Conservation (phyloP, 2,113 vertebrate species). For the Tragelaphus buxtoni region DNA sequence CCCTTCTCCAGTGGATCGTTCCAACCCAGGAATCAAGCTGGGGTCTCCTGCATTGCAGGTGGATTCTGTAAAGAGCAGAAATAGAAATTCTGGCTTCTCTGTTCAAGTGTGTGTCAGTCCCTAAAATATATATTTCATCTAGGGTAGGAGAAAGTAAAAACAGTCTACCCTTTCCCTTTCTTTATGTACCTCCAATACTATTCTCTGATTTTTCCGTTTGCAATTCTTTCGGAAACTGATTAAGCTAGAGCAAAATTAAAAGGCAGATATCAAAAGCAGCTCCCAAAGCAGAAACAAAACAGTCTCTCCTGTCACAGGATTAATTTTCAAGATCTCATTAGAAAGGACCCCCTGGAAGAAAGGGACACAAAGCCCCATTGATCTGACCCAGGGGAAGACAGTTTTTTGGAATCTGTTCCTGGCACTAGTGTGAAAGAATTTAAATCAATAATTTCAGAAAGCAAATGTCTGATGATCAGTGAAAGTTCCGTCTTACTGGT, state of each 20-base stretch:
- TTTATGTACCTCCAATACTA: background rate
- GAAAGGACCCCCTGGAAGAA: background rate
- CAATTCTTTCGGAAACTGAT: background rate
- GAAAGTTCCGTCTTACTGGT: background rate
- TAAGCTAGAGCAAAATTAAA: background rate
- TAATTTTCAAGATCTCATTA: constrained; percentile 23
- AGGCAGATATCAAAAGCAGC: constrained; percentile 6
- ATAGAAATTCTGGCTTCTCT: background rate
- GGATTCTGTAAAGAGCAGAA: background rate
- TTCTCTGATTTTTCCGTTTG: background rate
- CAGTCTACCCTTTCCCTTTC: background rate
- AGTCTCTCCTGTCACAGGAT: background rate
- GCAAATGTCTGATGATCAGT: background rate
- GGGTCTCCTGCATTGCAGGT: background rate
- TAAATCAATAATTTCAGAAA: constrained; percentile 14
- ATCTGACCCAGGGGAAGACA: background rate
- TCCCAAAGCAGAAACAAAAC: constrained; percentile 1
- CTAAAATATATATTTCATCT: background rate
- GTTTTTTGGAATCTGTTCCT: constrained; percentile 15
- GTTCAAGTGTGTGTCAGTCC: background rate
- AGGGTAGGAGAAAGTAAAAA: background rate
- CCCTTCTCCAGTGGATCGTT: background rate
- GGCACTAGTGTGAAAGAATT: constrained; percentile 8
- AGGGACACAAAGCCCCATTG: constrained; percentile 37
- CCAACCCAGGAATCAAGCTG: background rate